Conservation (phyloP, 2,797 vertebrate species). For the Gadopsis bispinosus region DNA sequence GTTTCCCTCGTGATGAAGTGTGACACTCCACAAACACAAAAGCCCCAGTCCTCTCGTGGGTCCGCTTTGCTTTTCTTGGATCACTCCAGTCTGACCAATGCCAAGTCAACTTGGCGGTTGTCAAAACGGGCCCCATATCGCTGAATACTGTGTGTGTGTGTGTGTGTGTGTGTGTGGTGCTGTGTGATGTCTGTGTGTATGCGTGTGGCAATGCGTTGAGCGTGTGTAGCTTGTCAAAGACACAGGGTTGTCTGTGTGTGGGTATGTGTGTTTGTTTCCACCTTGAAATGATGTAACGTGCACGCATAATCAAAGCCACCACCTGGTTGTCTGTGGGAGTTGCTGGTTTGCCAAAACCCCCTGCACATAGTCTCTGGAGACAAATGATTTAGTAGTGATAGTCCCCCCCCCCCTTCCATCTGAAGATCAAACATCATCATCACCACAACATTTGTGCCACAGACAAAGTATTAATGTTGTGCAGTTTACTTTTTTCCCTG, state of each 20-base stretch:
- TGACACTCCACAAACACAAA: conserved; percentile 99
- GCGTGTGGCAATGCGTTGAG: conserved; percentile 82
- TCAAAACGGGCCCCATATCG: conserved; percentile 93
- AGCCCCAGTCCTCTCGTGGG: conserved; percentile 91
- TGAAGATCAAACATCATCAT: conserved; percentile 31
- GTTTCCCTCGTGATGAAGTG: conserved; percentile 95
- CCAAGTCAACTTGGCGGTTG: conserved; percentile 96
- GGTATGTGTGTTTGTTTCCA: conserved; percentile 78
- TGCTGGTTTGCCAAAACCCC: conserved; percentile 68
- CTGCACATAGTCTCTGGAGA: conserved; percentile 48
- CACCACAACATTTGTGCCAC: conserved; percentile 16
- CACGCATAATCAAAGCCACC: conserved; percentile 87
- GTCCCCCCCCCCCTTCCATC: not conserved
- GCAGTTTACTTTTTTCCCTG: conserved; percentile 4
- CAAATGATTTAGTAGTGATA: conserved; percentile 19
- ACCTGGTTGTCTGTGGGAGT: conserved; percentile 82
- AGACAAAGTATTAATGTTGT: conserved; percentile 20
- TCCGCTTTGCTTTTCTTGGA: conserved; percentile 89
- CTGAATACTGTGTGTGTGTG: conserved; percentile 76
- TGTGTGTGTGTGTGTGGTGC: conserved; percentile 70
- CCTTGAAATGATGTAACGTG: conserved; percentile 87
- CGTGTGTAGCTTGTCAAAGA: conserved; percentile 74
- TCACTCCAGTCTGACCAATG: conserved; percentile 82
- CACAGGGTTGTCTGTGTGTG: conserved; percentile 83
- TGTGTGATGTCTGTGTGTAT: conserved; percentile 70